phyloP scores from a whole-genome alignment of 2,797 vertebrate genomes.

The Esox lucius region DNA sequence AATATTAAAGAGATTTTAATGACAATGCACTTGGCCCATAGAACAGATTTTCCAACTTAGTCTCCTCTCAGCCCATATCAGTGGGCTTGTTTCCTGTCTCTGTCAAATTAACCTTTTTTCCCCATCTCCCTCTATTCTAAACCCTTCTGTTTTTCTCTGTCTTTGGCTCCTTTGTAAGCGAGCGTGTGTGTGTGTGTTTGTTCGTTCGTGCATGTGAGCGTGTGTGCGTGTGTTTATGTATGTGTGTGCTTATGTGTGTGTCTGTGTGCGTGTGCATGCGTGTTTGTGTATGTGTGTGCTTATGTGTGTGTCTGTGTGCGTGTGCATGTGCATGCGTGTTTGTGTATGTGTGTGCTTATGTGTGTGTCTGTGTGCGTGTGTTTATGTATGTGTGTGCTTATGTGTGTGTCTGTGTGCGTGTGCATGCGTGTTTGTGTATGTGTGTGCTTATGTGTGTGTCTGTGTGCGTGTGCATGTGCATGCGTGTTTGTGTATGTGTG shows the following conservation, averaged over 20 bases:
- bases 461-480: conserved; percentile 15
- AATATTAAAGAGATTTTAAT: neutral
- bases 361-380: conserved; percentile 33
- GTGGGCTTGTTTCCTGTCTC: neutral
- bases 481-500: conserved; percentile 24
- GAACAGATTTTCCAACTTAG: neutral
- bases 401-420: too few species aligned
- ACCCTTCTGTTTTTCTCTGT: conserved; percentile 26
- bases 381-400: too few species aligned
- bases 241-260: conserved; percentile 33
- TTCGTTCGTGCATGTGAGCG: conserved; percentile 35
- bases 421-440: conserved; percentile 36
- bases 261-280: conserved; percentile 22
- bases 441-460: conserved; percentile 38
- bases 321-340: conserved; percentile 25
- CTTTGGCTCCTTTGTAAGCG: conserved; percentile 26
- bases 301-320: conserved; percentile 34
- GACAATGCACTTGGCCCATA: neutral
- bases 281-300: conserved; percentile 35
- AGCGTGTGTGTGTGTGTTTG: conserved; percentile 17
- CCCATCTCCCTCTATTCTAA: conserved; percentile 13
- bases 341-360: conserved; percentile 36
- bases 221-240: conserved; percentile 37
- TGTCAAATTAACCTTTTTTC: neutral
- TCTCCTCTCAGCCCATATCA: neutral